Conservation (phyloP, 2,888 invertebrate species). For the Apodemia hepburni region DNA sequence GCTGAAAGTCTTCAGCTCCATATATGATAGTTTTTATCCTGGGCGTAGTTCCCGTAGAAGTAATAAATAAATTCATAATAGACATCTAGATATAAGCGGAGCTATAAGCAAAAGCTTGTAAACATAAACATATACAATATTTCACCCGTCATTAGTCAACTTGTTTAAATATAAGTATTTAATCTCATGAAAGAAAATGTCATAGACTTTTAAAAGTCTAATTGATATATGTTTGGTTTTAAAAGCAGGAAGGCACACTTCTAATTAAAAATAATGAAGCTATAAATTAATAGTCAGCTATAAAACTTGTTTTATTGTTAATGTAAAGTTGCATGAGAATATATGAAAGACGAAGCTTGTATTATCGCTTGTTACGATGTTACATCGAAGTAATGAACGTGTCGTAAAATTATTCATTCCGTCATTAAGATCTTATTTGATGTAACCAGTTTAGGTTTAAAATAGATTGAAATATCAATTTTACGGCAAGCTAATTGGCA, state of each 20-base stretch:
- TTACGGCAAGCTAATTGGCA: too few relatives aligned
- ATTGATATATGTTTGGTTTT: background rate
- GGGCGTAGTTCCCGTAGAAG: too few relatives aligned
- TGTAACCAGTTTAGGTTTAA: background rate
- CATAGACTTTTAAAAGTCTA: too few relatives aligned
- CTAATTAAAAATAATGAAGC: constrained; percentile 10
- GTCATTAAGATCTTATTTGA: constrained; percentile 1
- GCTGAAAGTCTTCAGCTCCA: too few relatives aligned
- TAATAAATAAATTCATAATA: too few relatives aligned
- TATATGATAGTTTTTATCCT: too few relatives aligned
- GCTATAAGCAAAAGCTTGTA: too few relatives aligned
- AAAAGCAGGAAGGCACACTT: constrained; percentile 3
- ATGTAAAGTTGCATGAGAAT: constrained; percentile 21
- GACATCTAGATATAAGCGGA: too few relatives aligned
- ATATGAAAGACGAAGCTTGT: constrained; percentile 20
- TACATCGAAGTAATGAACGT: constrained; percentile 13
- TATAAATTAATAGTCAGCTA: constrained; percentile 12
- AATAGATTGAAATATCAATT: background rate
- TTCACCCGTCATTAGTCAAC: too few relatives aligned
- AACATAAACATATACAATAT: too few relatives aligned
- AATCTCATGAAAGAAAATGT: too few relatives aligned
- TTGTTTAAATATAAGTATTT: too few relatives aligned
- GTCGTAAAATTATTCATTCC: constrained; percentile 18
- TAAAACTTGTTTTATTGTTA: constrained; percentile 17
- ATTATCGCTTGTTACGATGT: constrained; percentile 12